Evolutionary conservation across 2,113 vertebrate genomes (phyloP).

Genomic region (Caracal caracal): DNA sequence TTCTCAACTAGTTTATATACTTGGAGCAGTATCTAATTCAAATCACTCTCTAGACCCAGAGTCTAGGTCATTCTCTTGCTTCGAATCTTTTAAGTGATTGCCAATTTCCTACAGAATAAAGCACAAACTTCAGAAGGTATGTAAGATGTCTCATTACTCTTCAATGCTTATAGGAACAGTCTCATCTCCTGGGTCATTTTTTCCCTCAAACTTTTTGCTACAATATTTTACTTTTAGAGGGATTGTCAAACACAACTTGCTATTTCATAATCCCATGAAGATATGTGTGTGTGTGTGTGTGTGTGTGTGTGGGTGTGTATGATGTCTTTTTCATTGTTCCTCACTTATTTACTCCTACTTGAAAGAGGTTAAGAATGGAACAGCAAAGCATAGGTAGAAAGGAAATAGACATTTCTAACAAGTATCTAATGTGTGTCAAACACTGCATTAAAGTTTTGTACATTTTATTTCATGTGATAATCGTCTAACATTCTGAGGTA

Average conservation of each 20-base stretch:
- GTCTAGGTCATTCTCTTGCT: background rate
- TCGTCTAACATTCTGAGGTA: background rate
- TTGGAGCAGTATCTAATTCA: background rate
- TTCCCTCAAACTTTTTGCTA: background rate
- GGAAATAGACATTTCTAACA: background rate
- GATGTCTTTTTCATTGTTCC: background rate
- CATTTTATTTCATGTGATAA: background rate
- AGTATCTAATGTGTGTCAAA: background rate
- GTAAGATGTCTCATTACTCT: background rate
- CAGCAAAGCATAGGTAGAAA: background rate
- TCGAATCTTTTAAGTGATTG: background rate
- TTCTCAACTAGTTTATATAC: background rate
- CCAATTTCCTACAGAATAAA: background rate
- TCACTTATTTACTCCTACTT: background rate
- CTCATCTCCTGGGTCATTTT: background rate
- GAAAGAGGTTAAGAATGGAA: background rate
- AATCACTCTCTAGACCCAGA: background rate
- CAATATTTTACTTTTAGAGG: background rate
- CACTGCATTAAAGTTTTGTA: background rate
- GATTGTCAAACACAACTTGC: background rate
- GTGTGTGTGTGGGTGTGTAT: background rate
- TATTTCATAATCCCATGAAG: background rate
- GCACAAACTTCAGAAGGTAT: background rate
- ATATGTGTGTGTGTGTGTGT: background rate
- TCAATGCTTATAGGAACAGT: background rate